Conservation (phyloP, 2,113 vertebrate genomes). For the Zeus faber region DNA sequence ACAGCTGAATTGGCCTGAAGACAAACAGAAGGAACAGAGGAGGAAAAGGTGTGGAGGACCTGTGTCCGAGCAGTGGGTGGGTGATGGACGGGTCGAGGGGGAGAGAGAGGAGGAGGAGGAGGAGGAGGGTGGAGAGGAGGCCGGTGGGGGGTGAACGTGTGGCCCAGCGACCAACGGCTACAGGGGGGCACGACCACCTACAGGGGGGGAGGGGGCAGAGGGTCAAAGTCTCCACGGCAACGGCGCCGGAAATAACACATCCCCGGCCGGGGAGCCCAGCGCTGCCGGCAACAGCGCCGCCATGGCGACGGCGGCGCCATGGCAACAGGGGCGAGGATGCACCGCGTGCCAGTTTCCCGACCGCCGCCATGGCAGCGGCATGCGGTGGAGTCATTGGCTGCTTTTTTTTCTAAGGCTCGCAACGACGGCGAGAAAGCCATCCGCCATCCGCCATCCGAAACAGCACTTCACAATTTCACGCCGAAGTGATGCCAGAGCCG, state of each 20-base stretch:
- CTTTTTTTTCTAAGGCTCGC: no score
- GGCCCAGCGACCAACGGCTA: slow-evolving; percentile 79
- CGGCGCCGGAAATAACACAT: no score
- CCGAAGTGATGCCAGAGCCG: no score
- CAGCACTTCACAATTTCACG: no score
- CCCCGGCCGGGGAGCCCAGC: no score
- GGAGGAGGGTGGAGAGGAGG: slow-evolving; percentile 79
- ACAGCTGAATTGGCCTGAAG: slow-evolving; percentile 12
- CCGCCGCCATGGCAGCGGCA: slow-evolving; percentile 49
- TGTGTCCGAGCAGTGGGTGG: slow-evolving; percentile 74
- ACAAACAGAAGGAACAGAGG: slow-evolving; percentile 44
- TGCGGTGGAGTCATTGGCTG: slow-evolving; percentile 28
- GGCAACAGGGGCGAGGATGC: slow-evolving; percentile 42
- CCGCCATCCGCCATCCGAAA: no score
- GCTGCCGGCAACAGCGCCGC: neutral
- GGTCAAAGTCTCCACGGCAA: no score
- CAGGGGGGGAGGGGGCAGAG: slow-evolving; percentile 59
- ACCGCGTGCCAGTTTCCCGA: slow-evolving; percentile 36
- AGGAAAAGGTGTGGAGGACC: slow-evolving; percentile 72
- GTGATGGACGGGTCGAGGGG: slow-evolving; percentile 74
- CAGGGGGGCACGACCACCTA: slow-evolving; percentile 76
- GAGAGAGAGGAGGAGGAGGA: slow-evolving; percentile 67
- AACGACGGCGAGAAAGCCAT: no score
- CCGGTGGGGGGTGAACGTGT: slow-evolving; percentile 80
- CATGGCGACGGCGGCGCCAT: slow-evolving; percentile 23